Percentiles rank a stretch among this genome's conserved stretches.
phyloP scores from a whole-genome alignment of 2,888 invertebrate genomes.

The Ectemnius continuus region DNA sequence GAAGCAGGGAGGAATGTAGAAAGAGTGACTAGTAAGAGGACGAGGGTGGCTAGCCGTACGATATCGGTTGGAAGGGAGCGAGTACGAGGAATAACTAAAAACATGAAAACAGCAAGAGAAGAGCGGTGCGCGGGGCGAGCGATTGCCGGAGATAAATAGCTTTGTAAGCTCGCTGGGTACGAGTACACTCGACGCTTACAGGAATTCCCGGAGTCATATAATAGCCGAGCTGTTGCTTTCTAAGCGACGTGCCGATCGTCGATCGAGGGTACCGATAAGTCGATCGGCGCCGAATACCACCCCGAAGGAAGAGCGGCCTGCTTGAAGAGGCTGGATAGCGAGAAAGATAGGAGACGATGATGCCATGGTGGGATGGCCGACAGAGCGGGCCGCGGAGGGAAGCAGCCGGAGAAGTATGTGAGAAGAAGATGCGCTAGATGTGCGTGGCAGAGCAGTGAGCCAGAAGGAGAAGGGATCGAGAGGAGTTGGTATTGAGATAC shows the following conservation, averaged over 20 bases:
- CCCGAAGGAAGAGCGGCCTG: constrained; percentile 17
- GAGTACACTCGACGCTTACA: constrained; percentile 46
- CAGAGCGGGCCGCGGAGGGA: too few relatives aligned
- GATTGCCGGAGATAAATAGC: constrained; percentile 44
- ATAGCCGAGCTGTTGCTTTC: constrained; percentile 34
- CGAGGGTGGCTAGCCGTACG: background rate
- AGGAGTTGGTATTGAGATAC: constrained; percentile 58
- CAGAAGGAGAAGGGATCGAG: constrained; percentile 34
- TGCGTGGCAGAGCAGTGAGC: constrained; percentile 7
- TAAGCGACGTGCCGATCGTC: constrained; percentile 47
- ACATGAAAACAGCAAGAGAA: constrained; percentile 41
- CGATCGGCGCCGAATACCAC: constrained; percentile 52
- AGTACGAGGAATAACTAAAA: constrained; percentile 38
- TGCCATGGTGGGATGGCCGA: background rate
- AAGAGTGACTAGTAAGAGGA: constrained; percentile 25
- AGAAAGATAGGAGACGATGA: background rate
- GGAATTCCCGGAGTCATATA: constrained; percentile 51
- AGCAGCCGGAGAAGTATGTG: background rate
- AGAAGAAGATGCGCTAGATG: constrained; percentile 24
- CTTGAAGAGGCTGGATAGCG: background rate
- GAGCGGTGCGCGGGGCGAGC: constrained; percentile 25
- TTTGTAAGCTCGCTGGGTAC: constrained; percentile 38
- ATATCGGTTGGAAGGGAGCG: constrained; percentile 16
- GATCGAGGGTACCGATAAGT: constrained; percentile 52
- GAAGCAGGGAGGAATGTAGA: background rate